Base-by-base conservation (phyloP, 2,797 vertebrate genomes). In the Benthosema pterotum region DNA sequence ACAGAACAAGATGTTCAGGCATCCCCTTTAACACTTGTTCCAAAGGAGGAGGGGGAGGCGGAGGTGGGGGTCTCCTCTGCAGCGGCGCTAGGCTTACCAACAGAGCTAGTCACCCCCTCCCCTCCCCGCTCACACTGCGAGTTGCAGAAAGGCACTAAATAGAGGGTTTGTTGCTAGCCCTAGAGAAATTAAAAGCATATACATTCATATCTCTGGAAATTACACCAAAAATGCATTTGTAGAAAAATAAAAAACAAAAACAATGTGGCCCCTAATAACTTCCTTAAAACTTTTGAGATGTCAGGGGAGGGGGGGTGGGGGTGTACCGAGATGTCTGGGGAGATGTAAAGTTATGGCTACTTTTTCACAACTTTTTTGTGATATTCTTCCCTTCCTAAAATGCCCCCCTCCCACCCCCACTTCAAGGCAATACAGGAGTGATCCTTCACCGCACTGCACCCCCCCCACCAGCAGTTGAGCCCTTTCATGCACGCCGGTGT, bases 151-250 rank as follows among this genome's bases (percentile, higher is more conserved):
- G 93, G 93, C 93, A 94, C 92, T 93, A 90, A 83, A 38, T 86
- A 87, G 78, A 76, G 81, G 79, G 86, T 83, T 85, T 83, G 82
- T 84, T 75, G 80, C 86, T 87, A 88, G 88, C 91, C 83, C 80
- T 91, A 90, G 83, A 91, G 62, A 89, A 90, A 88, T 74, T 86
- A 90, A 87, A 88, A 86, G 83, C 79, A 60, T 84, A 78, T 91
- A 92, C 90, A 92, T 93, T 92, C 92, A 91, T 85, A 87, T 83
- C 90, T 88, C 86, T n/a, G 87, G 88, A 89, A 91, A 89, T 90
- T 89, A 92, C 87, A 86, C 88, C 71, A 82, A 87, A n/a, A 83
- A 91, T 80, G 87, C 77, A 85, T 83, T 88, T 83, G 93, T 92
- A 93, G 79, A 93, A 93, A 93, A 93, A 92, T 92, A 92, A 93